Conservation (phyloP, 2,888 invertebrate genomes). For the Lobophora halterata region DNA sequence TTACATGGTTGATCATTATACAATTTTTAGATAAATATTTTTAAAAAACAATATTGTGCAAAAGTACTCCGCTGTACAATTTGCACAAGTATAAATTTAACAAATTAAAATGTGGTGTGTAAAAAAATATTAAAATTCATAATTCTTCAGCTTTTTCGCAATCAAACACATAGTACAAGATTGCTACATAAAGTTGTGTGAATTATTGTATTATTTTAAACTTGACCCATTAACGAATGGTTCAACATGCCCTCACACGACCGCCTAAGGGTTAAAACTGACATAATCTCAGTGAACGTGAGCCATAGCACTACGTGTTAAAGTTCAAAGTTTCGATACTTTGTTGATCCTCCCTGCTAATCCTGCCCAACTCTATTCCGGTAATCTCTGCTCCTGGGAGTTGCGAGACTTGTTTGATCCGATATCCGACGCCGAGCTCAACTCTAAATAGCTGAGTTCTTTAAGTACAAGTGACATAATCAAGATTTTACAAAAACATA, state of each 20-base stretch:
- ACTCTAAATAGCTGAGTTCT: constrained; percentile 10
- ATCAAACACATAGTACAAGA: too few relatives aligned
- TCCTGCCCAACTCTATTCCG: constrained; percentile 53
- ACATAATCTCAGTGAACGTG: constrained; percentile 14
- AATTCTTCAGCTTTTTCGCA: too few relatives aligned
- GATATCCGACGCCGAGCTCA: constrained; percentile 42
- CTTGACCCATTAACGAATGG: background rate
- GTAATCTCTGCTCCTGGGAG: constrained; percentile 56
- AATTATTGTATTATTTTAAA: too few relatives aligned
- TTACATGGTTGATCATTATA: too few relatives aligned
- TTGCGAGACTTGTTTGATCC: constrained; percentile 51
- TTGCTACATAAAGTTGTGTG: too few relatives aligned
- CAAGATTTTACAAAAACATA: too few relatives aligned
- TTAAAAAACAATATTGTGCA: too few relatives aligned
- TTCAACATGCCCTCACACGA: background rate
- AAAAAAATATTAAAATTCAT: too few relatives aligned
- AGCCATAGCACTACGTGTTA: constrained; percentile 23
- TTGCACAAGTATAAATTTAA: too few relatives aligned
- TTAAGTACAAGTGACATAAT: background rate
- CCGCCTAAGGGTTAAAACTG: constrained; percentile 15
- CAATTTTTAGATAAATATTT: too few relatives aligned
- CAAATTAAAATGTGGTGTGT: too few relatives aligned
- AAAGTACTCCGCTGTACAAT: too few relatives aligned
- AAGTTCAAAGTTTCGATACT: constrained; percentile 33
- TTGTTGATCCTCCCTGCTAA: constrained; percentile 39